These are phyloP conservation scores for Actenoides lindsayi DNA, from an alignment of 2,113 vertebrate species.

Conservation along the genomic window DNA sequence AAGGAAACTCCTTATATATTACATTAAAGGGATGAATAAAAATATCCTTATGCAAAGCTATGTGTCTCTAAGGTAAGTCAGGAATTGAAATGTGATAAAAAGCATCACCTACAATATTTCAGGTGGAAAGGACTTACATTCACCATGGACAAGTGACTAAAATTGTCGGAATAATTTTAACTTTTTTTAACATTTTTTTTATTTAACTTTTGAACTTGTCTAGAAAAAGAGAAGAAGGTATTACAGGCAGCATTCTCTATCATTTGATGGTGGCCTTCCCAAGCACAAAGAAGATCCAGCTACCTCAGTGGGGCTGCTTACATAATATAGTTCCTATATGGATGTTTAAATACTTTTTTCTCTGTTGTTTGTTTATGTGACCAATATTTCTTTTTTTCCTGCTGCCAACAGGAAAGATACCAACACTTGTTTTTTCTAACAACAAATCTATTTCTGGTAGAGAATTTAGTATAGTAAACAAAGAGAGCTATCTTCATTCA, in stretches of 20 bases:
- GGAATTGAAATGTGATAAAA: not conserved
- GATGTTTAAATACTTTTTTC: not conserved
- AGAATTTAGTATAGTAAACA: not conserved
- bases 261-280: not conserved
- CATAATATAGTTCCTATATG: not conserved
- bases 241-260: not conserved
- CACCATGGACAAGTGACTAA: not conserved
- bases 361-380: not conserved
- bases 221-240: not conserved
- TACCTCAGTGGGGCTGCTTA: not conserved
- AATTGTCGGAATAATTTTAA: not conserved
- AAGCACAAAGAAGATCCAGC: not conserved
- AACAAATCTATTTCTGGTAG: not conserved
- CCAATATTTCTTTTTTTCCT: not conserved
- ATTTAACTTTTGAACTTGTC: not conserved
- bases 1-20: not conserved
- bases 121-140: not conserved
- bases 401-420: not conserved
- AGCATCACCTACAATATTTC: not conserved
- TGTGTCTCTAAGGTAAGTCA: not conserved
- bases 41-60: not conserved
- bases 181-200: not conserved
- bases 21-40: not conserved
- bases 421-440: not conserved
- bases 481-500: not conserved